Evolutionary conservation across 2,113 vertebrate species (phyloP).

Genomic region (Engraulis encrasicolus): DNA sequence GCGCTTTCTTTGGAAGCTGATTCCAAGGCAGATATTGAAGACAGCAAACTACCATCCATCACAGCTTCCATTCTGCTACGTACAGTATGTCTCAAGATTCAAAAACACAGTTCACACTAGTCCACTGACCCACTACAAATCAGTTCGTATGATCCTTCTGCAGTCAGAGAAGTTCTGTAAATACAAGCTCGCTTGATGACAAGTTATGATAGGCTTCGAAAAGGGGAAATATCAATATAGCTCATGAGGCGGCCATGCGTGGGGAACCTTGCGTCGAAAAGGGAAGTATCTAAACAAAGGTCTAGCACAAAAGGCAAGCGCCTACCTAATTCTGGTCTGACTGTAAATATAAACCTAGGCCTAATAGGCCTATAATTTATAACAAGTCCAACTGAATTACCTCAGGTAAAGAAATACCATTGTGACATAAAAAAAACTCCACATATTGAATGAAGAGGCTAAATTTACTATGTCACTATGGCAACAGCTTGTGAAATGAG

Average conservation of each 20-base stretch:
- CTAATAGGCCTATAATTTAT: neutral
- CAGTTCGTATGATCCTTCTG: neutral
- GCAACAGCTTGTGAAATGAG: neutral
- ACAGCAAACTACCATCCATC: conserved; percentile 67
- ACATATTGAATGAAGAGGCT: neutral
- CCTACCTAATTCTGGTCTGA: neutral
- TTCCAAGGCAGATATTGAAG: conserved; percentile 50
- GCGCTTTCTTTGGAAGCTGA: conserved; percentile 47
- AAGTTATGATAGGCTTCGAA: neutral
- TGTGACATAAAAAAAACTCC: neutral
- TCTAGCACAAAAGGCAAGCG: neutral
- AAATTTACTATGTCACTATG: neutral
- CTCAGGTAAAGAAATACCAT: neutral
- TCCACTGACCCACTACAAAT: neutral
- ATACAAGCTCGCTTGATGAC: neutral
- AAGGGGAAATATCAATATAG: conserved; percentile 48
- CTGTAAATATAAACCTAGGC: neutral
- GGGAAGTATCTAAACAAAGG: conserved; percentile 31
- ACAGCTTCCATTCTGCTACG: conserved; percentile 3
- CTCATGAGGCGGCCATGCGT: conserved; percentile 23
- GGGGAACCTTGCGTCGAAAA: conserved; percentile 14
- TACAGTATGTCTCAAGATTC: conserved; percentile 30
- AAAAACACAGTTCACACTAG: neutral
- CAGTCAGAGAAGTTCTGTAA: neutral
- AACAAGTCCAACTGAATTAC: neutral